These are phyloP conservation scores for Acanthacorydalis orientalis DNA, from an alignment of 2,888 invertebrate genomes.

Conservation along the genomic window DNA sequence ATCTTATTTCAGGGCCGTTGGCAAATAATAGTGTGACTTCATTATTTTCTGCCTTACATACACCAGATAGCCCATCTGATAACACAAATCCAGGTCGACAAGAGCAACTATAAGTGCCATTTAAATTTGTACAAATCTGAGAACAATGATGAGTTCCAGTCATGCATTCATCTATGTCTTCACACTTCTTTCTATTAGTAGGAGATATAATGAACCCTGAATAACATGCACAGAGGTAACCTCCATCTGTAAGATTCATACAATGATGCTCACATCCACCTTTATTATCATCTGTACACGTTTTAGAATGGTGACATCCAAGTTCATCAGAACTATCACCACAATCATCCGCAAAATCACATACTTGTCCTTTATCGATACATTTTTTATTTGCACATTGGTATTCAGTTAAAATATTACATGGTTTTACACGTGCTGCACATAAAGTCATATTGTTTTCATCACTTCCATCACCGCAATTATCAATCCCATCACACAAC, in stretches of 20 bases:
- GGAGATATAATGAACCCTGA: constrained; percentile 69
- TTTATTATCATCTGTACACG: constrained; percentile 35
- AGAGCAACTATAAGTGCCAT: constrained; percentile 75
- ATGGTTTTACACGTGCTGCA: constrained; percentile 54
- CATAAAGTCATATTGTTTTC: constrained; percentile 90
- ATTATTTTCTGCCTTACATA: constrained; percentile 55
- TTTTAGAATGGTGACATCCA: constrained; percentile 62
- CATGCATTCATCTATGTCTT: constrained; percentile 81
- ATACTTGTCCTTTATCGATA: constrained; percentile 58
- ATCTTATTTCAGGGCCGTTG: constrained; percentile 76
- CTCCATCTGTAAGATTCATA: constrained; percentile 62
- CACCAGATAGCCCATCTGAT: constrained; percentile 61
- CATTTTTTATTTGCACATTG: constrained; percentile 81
- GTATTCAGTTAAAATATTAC: constrained; percentile 64
- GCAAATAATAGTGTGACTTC: constrained; percentile 56
- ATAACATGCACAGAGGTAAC: constrained; percentile 84
- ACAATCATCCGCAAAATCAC: constrained; percentile 82
- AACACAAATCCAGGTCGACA: constrained; percentile 71
- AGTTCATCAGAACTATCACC: constrained; percentile 80
- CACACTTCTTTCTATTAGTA: constrained; percentile 66
- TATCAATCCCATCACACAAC: constrained; percentile 80
- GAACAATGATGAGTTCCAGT: constrained; percentile 77
- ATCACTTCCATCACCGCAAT: constrained; percentile 89
- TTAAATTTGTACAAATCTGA: constrained; percentile 81
- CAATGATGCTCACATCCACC: constrained; percentile 91